A percentile compares a stretch with the other conserved stretches of the same genome.
Conservation (phyloP, 1,140 invertebrate species). For the Hypsibius dujardini region DNA sequence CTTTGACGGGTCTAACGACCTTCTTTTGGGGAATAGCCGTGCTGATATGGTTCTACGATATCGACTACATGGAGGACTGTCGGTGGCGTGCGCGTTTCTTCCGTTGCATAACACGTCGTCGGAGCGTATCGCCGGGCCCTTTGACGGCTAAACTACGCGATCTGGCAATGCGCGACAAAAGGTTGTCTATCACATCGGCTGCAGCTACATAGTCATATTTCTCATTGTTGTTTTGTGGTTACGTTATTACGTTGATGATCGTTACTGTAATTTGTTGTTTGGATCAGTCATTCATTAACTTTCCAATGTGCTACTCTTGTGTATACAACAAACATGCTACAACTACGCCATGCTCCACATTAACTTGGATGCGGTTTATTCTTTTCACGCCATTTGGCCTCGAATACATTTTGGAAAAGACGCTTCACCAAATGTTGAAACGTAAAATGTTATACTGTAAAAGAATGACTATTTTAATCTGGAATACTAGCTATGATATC, state of each 20-base stretch:
- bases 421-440: neutral
- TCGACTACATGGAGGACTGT: conserved; percentile 5
- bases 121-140: neutral
- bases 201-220: neutral
- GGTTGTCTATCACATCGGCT: neutral
- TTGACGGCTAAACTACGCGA: neutral
- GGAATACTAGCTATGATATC: neutral
- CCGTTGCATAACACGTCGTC: neutral
- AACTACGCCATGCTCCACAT: too few relatives aligned
- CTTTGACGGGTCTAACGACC: neutral
- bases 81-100: neutral
- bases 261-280: neutral
- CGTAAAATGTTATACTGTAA: neutral
- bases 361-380: too few relatives aligned
- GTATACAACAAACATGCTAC: too few relatives aligned
- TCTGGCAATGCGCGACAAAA: too few relatives aligned
- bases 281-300: neutral
- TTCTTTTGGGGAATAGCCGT: neutral
- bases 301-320: neutral
- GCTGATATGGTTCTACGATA: neutral
- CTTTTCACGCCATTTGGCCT: neutral
- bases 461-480: neutral
- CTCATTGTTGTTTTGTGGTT: neutral
- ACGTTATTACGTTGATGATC: neutral
- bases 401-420: neutral